phyloP scores from a whole-genome alignment of 2,888 invertebrate genomes.

The Calameuta pallipes region DNA sequence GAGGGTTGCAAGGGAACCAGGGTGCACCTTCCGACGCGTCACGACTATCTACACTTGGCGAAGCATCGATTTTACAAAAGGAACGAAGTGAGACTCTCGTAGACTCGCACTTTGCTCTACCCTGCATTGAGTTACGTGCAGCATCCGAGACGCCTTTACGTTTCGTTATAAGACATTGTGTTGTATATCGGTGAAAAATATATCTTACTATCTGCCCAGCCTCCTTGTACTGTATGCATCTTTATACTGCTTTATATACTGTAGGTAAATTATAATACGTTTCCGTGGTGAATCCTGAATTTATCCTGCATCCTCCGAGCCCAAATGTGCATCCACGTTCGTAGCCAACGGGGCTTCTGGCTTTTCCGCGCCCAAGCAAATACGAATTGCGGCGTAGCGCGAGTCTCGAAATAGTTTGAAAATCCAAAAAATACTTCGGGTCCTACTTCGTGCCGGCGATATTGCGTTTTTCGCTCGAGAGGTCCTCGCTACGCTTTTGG shows the following conservation, averaged over 20 bases:
- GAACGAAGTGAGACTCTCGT: background rate
- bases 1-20: background rate
- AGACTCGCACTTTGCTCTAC: background rate
- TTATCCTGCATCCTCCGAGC: background rate
- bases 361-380: background rate
- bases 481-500: background rate
- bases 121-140: background rate
- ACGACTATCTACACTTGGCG: background rate
- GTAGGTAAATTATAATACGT: background rate
- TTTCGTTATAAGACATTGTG: background rate
- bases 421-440: constrained; percentile 47
- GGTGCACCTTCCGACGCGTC: background rate
- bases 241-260: background rate
- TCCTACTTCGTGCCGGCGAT: constrained; percentile 36
- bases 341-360: background rate
- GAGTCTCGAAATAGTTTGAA: constrained; percentile 43
- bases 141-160: background rate
- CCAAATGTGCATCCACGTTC: background rate
- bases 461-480: constrained; percentile 41
- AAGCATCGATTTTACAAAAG: background rate
- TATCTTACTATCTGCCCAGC: background rate
- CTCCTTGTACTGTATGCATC: too few species aligned
- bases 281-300: background rate
- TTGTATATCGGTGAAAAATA: background rate
- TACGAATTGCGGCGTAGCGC: background rate